Evolutionary conservation across 2,113 vertebrate genomes (phyloP).

Genomic region (Bolborhynchus lineola): DNA sequence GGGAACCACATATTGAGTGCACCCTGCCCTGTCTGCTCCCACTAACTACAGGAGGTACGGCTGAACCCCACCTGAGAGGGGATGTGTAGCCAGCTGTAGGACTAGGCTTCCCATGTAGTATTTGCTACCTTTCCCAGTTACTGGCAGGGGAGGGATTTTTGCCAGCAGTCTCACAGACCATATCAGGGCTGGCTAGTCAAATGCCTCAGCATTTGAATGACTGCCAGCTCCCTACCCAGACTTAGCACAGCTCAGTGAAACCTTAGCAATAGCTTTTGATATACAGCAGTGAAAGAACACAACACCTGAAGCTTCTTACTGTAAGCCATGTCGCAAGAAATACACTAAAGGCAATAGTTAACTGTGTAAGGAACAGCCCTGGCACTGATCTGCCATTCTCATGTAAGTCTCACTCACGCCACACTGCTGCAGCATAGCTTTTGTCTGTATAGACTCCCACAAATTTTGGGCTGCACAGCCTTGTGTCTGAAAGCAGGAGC

Average conservation of each 20-base stretch:
- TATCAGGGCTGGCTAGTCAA: neutral
- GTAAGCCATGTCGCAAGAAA: neutral
- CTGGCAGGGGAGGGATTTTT: neutral
- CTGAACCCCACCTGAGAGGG: accelerated
- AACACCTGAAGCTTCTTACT: neutral
- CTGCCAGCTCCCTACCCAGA: neutral
- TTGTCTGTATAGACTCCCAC: neutral
- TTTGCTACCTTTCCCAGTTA: neutral
- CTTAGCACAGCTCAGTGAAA: neutral
- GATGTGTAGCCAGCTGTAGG: accelerated
- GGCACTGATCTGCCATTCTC: neutral
- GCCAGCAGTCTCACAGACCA: neutral
- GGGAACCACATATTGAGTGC: neutral
- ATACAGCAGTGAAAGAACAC: neutral
- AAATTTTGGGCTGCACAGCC: neutral
- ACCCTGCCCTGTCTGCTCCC: neutral
- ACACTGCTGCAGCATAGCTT: neutral
- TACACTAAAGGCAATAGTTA: neutral
- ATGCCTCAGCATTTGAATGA: neutral
- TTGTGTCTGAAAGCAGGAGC: neutral
- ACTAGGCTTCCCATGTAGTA: accelerated
- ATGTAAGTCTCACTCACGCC: neutral
- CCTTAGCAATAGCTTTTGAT: neutral
- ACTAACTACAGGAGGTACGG: accelerated
- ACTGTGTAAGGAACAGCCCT: neutral